Evolutionary conservation across 2,888 invertebrate genomes (phyloP), one percentile per base, ranked within the genome.

Genomic region (Stratiomys singularior): DNA sequence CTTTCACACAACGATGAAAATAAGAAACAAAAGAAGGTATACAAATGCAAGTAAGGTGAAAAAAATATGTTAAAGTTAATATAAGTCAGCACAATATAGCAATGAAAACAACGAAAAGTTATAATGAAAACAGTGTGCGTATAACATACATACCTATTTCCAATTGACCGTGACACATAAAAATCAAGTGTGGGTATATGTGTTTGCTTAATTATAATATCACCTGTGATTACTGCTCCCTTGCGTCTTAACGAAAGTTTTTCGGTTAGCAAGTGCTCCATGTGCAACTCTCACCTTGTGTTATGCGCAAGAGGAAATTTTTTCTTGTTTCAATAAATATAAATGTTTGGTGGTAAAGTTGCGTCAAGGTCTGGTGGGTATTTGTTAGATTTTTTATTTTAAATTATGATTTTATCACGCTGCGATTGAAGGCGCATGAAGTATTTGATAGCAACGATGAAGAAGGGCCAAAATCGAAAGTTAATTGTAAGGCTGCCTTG

Each of bases 81-180:
- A 52, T 52, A 15, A 9, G 52, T 15, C 52, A 52, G 15, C 52
- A 28, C 64, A 64, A 28, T 9, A 30, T 11, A 5, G 60, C 5
- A 60, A 23, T 21, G 25, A 60, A 15, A 30, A 5, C 64, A 21
- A 30, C 27, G 52, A 25, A 25, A 21, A 37, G 13, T 47, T 47
- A n/a, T 18, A 67, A 18, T 46, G 30, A 64, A 30, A n/a, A 46
- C 46, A 67, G 44, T 25, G n/a, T 23, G 52, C n/a, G 67, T 37
- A 37, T 37, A 37, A 37, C 37, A 52, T 64, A n/a, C 64, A 64
- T 44, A 21, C 58, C 23, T 30, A 69, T 69, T 47, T 69, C 47
- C 60, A 60, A 74, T 74, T 74, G 74, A 74, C 74, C 74, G 60
- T 74, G 74, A 74, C 74, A 74, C 15, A 74, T 74, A 74, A 58